A percentile compares a stretch with the other conserved stretches of the same genome.
These are phyloP conservation scores for Fregata magnificens DNA, from an alignment of 2,113 vertebrate species.

Conservation along the genomic window DNA sequence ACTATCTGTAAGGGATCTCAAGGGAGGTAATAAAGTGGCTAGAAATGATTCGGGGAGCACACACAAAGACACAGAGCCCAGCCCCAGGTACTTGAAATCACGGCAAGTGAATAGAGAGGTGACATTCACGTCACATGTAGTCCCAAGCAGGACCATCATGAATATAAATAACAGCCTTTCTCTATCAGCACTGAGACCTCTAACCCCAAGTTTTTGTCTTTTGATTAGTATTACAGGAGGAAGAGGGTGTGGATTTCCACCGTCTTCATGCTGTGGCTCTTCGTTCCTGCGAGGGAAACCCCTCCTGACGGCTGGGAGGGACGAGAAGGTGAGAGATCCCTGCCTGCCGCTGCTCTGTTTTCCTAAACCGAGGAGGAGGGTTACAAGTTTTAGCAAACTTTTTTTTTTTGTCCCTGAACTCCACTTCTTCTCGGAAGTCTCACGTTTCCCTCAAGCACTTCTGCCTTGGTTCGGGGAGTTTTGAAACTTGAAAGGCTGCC, in stretches of 20 bases:
- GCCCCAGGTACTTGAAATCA: not conserved
- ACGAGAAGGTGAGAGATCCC: not conserved
- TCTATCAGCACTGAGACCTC: not conserved
- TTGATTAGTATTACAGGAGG: not conserved
- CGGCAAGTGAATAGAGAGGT: not conserved
- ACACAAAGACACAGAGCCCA: not conserved
- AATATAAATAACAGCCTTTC: not conserved
- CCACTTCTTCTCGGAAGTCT: not conserved
- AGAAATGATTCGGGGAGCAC: not conserved
- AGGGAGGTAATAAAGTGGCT: not conserved
- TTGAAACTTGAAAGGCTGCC: too few species aligned
- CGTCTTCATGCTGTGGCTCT: rapidly evolving
- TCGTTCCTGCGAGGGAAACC: rapidly evolving
- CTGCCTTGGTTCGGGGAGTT: rapidly evolving
- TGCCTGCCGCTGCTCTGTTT: not conserved
- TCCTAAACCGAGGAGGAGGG: not conserved
- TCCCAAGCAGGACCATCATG: not conserved
- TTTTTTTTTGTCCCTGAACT: not conserved
- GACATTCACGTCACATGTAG: not conserved
- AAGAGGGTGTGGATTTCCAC: not conserved
- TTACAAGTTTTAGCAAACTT: not conserved
- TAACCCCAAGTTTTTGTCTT: rapidly evolving
- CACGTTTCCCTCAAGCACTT: not conserved
- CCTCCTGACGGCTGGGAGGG: not conserved
- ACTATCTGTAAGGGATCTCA: not conserved